Conservation (phyloP, 2,797 vertebrate species). For the Catharus ustulatus region DNA sequence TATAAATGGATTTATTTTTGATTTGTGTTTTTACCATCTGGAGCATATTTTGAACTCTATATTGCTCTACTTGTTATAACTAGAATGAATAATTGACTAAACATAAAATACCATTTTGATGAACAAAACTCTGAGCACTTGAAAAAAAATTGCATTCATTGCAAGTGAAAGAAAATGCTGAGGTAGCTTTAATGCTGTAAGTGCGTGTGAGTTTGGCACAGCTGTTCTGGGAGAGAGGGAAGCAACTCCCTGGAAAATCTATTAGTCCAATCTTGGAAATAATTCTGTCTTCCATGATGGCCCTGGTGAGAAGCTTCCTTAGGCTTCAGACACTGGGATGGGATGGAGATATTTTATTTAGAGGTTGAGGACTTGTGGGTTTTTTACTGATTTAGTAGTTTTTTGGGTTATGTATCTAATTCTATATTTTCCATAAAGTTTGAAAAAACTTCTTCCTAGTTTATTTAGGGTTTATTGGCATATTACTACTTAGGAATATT, state of each 20-base stretch:
- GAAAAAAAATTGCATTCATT: slow-evolving; percentile 23
- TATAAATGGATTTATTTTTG: slow-evolving; percentile 58
- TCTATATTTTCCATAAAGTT: neutral
- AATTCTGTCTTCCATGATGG: neutral
- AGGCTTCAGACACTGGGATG: neutral
- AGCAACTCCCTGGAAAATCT: neutral
- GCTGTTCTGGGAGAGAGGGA: slow-evolving; percentile 30
- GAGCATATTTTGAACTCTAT: slow-evolving; percentile 61
- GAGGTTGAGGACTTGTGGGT: neutral
- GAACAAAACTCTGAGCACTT: slow-evolving; percentile 38
- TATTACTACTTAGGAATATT: neutral
- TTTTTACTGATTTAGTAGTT: neutral
- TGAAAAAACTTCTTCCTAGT: neutral
- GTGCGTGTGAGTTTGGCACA: slow-evolving; percentile 15
- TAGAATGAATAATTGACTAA: slow-evolving; percentile 51
- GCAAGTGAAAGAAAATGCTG: slow-evolving; percentile 57
- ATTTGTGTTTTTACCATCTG: slow-evolving; percentile 65
- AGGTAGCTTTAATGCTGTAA: neutral
- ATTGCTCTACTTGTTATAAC: slow-evolving; percentile 43
- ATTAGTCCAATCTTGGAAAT: neutral
- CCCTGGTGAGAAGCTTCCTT: neutral
- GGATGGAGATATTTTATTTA: neutral
- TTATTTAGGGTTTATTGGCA: neutral
- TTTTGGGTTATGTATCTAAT: neutral
- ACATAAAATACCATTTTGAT: slow-evolving; percentile 65